Percentiles rank a stretch among this genome's conserved stretches.
Evolutionary conservation across 1,140 invertebrate genomes (phyloP).

Genomic region (Drosophila eugracilis): DNA sequence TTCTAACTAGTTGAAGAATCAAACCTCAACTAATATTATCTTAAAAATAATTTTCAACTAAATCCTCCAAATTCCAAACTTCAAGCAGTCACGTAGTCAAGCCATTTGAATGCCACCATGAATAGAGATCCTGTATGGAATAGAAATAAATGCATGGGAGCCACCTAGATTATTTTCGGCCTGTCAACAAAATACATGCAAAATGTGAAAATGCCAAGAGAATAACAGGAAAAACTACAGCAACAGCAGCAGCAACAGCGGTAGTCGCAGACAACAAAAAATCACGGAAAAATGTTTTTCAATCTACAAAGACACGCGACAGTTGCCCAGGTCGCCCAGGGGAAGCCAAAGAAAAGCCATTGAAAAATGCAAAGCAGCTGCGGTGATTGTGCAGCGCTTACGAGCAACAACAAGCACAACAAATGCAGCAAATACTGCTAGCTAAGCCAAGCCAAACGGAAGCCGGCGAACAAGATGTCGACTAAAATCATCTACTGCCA

Average conservation of each 20-base stretch:
- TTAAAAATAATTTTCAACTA: constrained; percentile 21
- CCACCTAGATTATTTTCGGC: constrained; percentile 67
- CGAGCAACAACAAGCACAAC: constrained; percentile 29
- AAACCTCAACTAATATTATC: not conserved
- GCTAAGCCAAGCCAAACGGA: constrained; percentile 29
- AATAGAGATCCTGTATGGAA: constrained; percentile 37
- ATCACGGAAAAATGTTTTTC: constrained; percentile 72
- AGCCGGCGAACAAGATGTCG: constrained; percentile 75
- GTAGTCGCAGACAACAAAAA: constrained; percentile 40
- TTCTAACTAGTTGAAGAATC: not conserved
- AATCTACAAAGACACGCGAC: constrained; percentile 66
- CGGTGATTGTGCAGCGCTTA: constrained; percentile 67
- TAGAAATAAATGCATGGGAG: constrained; percentile 54
- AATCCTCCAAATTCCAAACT: constrained; percentile 5
- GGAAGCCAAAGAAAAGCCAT: constrained; percentile 30
- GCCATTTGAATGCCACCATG: constrained; percentile 40
- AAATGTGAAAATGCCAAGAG: constrained; percentile 67
- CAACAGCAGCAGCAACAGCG: constrained; percentile 7
- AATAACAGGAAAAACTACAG: constrained; percentile 53
- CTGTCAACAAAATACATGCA: constrained; percentile 74
- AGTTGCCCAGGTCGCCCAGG: constrained; percentile 35
- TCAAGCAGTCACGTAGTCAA: constrained; percentile 35
- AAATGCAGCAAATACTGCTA: constrained; percentile 6
- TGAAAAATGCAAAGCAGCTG: constrained; percentile 79
- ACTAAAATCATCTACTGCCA: constrained; percentile 76